These are phyloP conservation scores for Thecophora atra DNA, from an alignment of 2,888 invertebrate genomes.

Conservation along the genomic window DNA sequence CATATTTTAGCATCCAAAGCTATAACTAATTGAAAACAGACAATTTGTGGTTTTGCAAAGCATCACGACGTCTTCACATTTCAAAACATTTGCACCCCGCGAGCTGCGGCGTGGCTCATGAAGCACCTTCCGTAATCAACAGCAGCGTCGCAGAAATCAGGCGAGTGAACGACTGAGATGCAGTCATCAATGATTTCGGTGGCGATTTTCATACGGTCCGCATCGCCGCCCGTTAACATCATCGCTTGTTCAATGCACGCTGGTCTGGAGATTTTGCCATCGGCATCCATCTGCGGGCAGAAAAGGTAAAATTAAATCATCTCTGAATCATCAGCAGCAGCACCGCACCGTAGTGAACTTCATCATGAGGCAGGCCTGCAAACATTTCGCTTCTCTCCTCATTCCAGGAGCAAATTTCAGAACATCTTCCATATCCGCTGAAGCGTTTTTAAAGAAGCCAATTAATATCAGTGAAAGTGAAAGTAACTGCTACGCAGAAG, in stretches of 20 bases:
- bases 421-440: conserved; percentile 49
- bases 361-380: conserved; percentile 57
- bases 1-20: no score
- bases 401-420: conserved; percentile 48
- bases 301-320: background rate
- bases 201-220: conserved; percentile 49
- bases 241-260: conserved; percentile 49
- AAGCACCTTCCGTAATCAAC: conserved; percentile 54
- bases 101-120: conserved; percentile 47
- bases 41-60: background rate
- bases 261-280: conserved; percentile 51
- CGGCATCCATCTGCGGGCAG: conserved; percentile 44
- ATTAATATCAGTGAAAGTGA: background rate
- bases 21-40: background rate
- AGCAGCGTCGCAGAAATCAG: conserved; percentile 58
- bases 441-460: background rate
- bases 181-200: conserved; percentile 51
- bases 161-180: conserved; percentile 45
- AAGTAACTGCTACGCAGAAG: background rate
- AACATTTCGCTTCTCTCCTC: conserved; percentile 53
- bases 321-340: background rate
- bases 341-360: conserved; percentile 46
- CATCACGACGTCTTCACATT: conserved; percentile 2
- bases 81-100: conserved; percentile 46
- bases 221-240: conserved; percentile 46